Conservation (phyloP, 2,888 invertebrate species). For the Eupithecia subfuscata region DNA sequence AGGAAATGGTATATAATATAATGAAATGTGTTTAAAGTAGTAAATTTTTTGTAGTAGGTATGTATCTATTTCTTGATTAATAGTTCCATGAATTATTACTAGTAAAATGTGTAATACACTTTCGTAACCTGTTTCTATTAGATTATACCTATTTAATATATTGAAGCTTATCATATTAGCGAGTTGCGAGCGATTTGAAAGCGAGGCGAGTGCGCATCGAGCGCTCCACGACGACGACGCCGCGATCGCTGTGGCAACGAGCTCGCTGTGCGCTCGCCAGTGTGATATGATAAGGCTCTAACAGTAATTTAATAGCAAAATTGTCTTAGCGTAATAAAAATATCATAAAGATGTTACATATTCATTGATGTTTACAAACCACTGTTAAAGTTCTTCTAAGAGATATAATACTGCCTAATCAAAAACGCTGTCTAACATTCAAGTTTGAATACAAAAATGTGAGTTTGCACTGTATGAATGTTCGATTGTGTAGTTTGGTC, state of each 20-base stretch:
- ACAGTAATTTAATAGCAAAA: slow-evolving; percentile 33
- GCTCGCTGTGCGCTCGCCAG: too few relatives aligned
- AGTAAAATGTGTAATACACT: slow-evolving; percentile 13
- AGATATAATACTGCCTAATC: slow-evolving; percentile 47
- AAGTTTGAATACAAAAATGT: not conserved
- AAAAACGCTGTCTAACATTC: slow-evolving; percentile 6
- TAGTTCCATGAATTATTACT: not conserved
- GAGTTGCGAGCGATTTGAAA: too few relatives aligned
- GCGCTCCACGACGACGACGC: too few relatives aligned
- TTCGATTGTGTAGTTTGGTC: slow-evolving; percentile 19
- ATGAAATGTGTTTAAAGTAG: not conserved
- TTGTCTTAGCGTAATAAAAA: slow-evolving; percentile 31
- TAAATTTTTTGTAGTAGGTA: not conserved
- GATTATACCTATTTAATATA: slow-evolving; percentile 19
- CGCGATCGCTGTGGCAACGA: too few relatives aligned
- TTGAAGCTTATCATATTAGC: not conserved
- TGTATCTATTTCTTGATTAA: not conserved
- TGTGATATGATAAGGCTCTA: slow-evolving; percentile 1
- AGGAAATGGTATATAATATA: not conserved
- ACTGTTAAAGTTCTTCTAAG: slow-evolving; percentile 64
- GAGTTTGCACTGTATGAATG: not conserved
- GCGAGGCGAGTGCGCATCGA: too few relatives aligned
- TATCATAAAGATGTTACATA: slow-evolving; percentile 41
- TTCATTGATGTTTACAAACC: slow-evolving; percentile 50
- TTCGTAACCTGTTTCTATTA: slow-evolving; percentile 18